Conservation (phyloP, 2,888 invertebrate genomes). For the Entomobrya proxima region DNA sequence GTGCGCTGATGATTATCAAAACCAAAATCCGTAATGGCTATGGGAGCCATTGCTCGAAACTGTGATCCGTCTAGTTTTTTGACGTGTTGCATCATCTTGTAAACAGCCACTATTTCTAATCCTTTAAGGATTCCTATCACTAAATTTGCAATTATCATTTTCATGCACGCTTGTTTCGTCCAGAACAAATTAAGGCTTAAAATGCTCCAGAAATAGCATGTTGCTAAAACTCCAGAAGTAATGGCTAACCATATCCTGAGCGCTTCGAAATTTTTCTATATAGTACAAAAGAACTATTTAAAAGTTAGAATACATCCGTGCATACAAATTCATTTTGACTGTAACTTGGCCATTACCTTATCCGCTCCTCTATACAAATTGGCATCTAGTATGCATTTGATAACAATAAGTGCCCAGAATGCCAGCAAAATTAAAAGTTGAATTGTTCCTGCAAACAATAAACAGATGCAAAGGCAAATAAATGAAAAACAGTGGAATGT, state of each 20-base stretch:
- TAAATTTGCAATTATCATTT: neutral
- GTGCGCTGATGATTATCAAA: neutral
- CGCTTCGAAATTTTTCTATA: constrained; percentile 33
- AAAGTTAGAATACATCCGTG: neutral
- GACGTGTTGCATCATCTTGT: constrained; percentile 26
- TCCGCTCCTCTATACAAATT: constrained; percentile 19
- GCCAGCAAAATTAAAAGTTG: neutral
- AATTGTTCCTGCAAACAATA: neutral
- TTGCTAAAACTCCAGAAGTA: neutral
- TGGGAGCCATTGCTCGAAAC: neutral
- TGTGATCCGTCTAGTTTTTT: neutral
- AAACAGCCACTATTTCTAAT: constrained; percentile 33
- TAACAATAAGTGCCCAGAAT: constrained; percentile 1
- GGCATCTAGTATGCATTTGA: neutral
- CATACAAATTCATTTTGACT: neutral
- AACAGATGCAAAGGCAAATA: neutral
- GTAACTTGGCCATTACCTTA: neutral
- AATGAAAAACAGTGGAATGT: neutral
- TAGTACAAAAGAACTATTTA: neutral
- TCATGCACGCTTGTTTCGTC: neutral
- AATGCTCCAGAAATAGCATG: constrained; percentile 1
- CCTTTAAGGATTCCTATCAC: constrained; percentile 26
- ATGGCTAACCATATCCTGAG: constrained; percentile 43
- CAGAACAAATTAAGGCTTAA: constrained; percentile 16
- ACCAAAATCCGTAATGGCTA: constrained; percentile 12